Evolutionary conservation across 2,113 vertebrate species (phyloP), one percentile per base, ranked within the genome.

Genomic region (Pteruthius melanotis): DNA sequence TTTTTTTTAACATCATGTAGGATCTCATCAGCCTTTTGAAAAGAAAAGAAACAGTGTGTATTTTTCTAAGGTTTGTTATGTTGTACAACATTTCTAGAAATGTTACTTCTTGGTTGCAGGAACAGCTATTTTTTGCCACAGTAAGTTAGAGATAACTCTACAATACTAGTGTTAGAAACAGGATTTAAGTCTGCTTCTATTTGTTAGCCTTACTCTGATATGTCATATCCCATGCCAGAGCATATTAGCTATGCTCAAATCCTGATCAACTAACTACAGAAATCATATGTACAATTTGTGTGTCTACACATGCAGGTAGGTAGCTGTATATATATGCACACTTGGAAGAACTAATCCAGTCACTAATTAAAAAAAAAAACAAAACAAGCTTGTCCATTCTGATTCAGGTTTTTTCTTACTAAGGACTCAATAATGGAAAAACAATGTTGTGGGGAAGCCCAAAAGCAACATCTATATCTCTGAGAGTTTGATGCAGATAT

Each of bases 31-130:
- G 33, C 5, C 53, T 80, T 75, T 45, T 22, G 40, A 11, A 61
- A 45, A 53, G n/a, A 57, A 57, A 76, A 52, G 10, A 30, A 50
- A 9, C 0, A 0, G 4, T 31, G 10, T 10, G 8, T 13, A 16
- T 71, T 59, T 87, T 83, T 30, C 35, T n/a, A 65, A 70, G 24
- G 22, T 68, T 37, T 75, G n/a, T 74, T 35, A 10, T 24, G 26
- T 70, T 79, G 57, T 21, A 39, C 12, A 54, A 5, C 13, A 26
- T 47, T 47, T 45, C 52, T 63, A 61, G 23, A 53, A 49, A 50
- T 28, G 23, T 40, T 72, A 24, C 22, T 83, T 53, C 12, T 54
- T 50, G 53, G n/a, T 35, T 87, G 17, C 30, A 59, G 19, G 57
- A 79, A 30, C 13, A 53, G 13, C 20, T 59, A 35, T 20, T 90